Evolutionary conservation across 2,113 vertebrate species (phyloP).

Genomic region (Tachuris rubrigastra): DNA sequence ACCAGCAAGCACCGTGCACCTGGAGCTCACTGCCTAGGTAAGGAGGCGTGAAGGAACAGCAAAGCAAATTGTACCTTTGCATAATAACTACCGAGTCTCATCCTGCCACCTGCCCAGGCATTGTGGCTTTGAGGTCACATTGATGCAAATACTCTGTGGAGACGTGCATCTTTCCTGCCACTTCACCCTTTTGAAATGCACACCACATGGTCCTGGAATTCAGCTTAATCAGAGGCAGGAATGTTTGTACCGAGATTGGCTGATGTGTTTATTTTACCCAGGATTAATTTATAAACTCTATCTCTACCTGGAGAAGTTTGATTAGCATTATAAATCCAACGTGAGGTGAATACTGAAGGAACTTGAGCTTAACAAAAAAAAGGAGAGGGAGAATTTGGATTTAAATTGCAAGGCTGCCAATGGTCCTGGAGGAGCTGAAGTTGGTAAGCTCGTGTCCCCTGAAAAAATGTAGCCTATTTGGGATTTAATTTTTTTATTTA

Average conservation of each 20-base stretch:
- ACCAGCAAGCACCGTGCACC: fast-evolving
- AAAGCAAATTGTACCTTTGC: background rate
- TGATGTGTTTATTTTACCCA: conserved; percentile 44
- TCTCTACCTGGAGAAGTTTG: conserved; percentile 33
- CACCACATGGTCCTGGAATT: background rate
- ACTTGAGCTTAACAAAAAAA: background rate
- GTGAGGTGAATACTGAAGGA: background rate
- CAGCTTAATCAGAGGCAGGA: conserved; percentile 21
- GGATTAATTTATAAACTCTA: conserved; percentile 29
- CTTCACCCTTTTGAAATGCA: background rate
- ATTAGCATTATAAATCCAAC: background rate
- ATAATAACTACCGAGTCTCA: background rate
- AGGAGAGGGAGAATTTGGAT: background rate
- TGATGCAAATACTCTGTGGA: background rate
- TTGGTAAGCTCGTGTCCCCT: background rate
- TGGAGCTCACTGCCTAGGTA: background rate
- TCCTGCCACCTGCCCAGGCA: background rate
- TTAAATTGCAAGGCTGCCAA: background rate
- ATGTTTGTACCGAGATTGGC: conserved; percentile 23
- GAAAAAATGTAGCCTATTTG: background rate
- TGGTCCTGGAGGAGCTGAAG: background rate
- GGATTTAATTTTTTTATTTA: background rate
- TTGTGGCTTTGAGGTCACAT: background rate
- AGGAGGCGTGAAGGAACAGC: background rate
- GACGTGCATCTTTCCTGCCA: background rate